Percentiles rank a stretch among this genome's conserved stretches.
These are phyloP conservation scores for Heliconius nattereri DNA, from an alignment of 1,140 invertebrate genomes.

Conservation along the genomic window DNA sequence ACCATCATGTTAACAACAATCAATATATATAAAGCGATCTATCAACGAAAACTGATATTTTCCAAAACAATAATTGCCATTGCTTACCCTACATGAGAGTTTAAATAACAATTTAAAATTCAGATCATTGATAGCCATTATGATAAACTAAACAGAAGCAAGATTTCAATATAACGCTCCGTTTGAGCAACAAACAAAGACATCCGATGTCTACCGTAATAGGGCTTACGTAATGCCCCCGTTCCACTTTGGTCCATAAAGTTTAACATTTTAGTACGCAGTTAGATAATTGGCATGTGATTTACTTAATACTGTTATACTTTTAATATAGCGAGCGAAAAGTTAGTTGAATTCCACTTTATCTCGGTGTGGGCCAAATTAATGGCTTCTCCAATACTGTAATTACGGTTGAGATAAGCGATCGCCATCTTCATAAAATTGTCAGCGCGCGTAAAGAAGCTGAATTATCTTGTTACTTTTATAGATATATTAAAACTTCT, in stretches of 20 bases:
- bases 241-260: conserved; percentile 35
- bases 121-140: conserved; percentile 1
- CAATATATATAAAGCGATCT: neutral
- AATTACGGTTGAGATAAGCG: conserved; percentile 19
- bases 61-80: too few relatives aligned
- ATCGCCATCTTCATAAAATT: conserved; percentile 22
- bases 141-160: neutral
- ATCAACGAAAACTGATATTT: neutral
- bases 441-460: conserved; percentile 4
- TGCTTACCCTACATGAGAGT: neutral
- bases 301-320: conserved; percentile 30
- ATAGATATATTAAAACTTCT: neutral
- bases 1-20: neutral
- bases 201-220: conserved; percentile 32
- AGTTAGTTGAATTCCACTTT: conserved; percentile 22
- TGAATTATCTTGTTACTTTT: neutral
- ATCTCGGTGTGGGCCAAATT: conserved; percentile 1
- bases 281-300: conserved; percentile 34
- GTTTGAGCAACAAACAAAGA: conserved; percentile 34
- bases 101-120: neutral
- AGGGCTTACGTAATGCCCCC: conserved; percentile 38
- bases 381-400: conserved; percentile 22
- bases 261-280: conserved; percentile 34
- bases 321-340: conserved; percentile 36
- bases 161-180: conserved; percentile 17